phyloP scores from a whole-genome alignment of 2,113 vertebrate genomes.

The Raja brachyura region DNA sequence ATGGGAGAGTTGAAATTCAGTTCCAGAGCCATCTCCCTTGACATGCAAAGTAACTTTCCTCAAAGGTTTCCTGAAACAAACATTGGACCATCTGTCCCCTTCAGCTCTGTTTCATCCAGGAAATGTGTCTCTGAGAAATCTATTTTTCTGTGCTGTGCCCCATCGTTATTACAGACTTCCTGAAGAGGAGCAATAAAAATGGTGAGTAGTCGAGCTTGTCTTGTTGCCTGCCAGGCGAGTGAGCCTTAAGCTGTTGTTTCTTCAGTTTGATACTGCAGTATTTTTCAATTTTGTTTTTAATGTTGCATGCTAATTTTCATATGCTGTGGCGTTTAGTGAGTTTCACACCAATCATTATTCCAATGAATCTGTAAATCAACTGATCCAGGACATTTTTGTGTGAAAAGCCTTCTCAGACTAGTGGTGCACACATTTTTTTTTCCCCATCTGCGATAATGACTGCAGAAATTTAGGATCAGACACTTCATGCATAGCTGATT shows the following conservation, averaged over 20 bases:
- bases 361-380: background rate
- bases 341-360: background rate
- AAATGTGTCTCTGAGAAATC: background rate
- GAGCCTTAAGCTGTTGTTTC: background rate
- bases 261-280: background rate
- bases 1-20: background rate
- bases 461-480: background rate
- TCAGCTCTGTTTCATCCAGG: background rate
- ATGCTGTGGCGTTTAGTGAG: background rate
- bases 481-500: background rate
- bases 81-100: background rate
- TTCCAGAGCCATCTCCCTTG: background rate
- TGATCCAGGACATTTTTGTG: background rate
- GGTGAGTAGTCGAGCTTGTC: background rate
- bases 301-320: background rate
- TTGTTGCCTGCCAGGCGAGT: background rate
- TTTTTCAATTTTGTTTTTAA: background rate
- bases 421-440: background rate
- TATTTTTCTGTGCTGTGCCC: background rate
- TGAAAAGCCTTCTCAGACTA: background rate
- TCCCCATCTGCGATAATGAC: background rate
- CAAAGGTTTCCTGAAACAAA: background rate
- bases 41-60: background rate
- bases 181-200: background rate
- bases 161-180: background rate